These are phyloP conservation scores for Drosophila gaucha DNA, from an alignment of 2,888 invertebrate genomes.

Conservation along the genomic window DNA sequence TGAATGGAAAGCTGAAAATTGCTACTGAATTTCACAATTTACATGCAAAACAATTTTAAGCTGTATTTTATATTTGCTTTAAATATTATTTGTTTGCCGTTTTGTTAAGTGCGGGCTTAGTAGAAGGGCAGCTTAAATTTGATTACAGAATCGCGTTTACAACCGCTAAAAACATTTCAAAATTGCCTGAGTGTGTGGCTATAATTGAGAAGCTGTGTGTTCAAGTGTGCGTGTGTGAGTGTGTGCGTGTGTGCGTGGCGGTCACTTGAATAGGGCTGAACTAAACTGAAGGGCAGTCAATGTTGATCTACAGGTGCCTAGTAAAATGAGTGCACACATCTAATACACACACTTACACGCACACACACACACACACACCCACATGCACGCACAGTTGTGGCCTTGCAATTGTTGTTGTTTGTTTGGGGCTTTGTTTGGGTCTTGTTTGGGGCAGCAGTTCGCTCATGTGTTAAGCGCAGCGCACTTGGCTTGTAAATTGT, in stretches of 20 bases:
- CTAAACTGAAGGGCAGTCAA: slow-evolving; percentile 68
- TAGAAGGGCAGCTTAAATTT: slow-evolving; percentile 24
- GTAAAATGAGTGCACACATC: slow-evolving; percentile 41
- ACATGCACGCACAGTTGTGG: slow-evolving; percentile 27
- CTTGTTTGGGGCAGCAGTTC: slow-evolving; percentile 33
- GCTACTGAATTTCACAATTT: slow-evolving; percentile 9
- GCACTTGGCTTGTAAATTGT: slow-evolving; percentile 51
- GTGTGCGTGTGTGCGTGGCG: slow-evolving; percentile 29
- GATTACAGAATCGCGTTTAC: slow-evolving; percentile 32
- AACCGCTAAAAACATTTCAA: slow-evolving; percentile 18
- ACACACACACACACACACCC: not conserved
- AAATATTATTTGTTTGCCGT: not conserved
- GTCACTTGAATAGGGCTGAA: slow-evolving; percentile 62
- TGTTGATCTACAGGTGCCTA: slow-evolving; percentile 69
- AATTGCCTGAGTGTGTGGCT: slow-evolving; percentile 12
- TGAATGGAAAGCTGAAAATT: slow-evolving; percentile 33
- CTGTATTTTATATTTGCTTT: slow-evolving; percentile 24
- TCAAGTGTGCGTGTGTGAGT: slow-evolving; percentile 12
- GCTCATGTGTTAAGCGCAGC: slow-evolving; percentile 55
- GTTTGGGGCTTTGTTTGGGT: slow-evolving; percentile 39
- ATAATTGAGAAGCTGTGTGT: slow-evolving; percentile 6
- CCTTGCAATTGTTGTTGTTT: slow-evolving; percentile 33
- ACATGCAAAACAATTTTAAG: slow-evolving; percentile 27
- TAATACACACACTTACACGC: slow-evolving; percentile 6
- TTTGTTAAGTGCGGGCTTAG: too few species aligned